Evolutionary conservation across 2,113 vertebrate genomes (phyloP), one percentile per base, ranked within the genome.

Genomic region (Dicentrarchus labrax): DNA sequence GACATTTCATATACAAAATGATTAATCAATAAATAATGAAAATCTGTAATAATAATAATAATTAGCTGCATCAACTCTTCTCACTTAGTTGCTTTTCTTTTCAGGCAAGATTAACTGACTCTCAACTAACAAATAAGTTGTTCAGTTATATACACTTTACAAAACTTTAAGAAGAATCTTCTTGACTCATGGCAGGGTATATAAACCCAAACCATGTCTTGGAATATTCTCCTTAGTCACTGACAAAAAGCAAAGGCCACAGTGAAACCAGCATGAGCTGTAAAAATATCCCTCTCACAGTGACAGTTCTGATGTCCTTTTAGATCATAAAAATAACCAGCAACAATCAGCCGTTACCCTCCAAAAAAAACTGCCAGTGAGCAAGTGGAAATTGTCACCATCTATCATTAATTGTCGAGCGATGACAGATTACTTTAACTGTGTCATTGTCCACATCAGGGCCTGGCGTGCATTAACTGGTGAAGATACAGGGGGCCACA

Each of bases 381-480:
- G 57, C 62, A 66, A 80, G 16, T 51, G 16, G 38, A 80, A 69
- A 85, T 54, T 48, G 76, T 56, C 72, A 41, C 66, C 12, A 47
- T 76, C 24, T 36, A 36, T 69, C 74, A 67, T 72, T 82, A 79
- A 79, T 72, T 72, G 62, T 43, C 0, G 12, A 48, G 62, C 6
- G 8, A 51, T 88, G 85, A 60, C 53, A 48, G 83, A 61, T 76
- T 71, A 56, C 59, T 76, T 64, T 39, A 73, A 71, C 69, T 72
- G 76, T 62, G 74, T 84, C 70, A 60, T 54, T 86, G 86, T 81
- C 85, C 77, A 76, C 43, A 61, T 79, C 57, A 45, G 78, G n/a
- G 36, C 45, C 71, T 81, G 76, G 30, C 59, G 13, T 78, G 77
- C 66, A 53, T 60, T 82, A 89, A 83, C 61, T 24, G 19, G 71